Conservation (phyloP, 1,140 invertebrate genomes). For the Drosophila setifemur region DNA sequence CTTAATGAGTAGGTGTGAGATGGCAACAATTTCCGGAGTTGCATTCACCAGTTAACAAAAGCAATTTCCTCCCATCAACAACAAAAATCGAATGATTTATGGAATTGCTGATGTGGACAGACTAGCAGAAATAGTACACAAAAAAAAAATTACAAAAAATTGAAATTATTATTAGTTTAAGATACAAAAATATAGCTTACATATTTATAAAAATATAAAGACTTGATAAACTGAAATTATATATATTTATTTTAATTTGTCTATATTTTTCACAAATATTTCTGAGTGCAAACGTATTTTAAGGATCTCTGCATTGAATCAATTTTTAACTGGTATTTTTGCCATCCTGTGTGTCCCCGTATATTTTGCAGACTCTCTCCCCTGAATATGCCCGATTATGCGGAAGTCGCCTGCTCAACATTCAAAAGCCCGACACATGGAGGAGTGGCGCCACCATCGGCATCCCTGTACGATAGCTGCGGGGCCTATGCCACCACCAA, state of each 20-base stretch:
- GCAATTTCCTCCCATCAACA: slow-evolving; percentile 72
- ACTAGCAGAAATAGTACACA: slow-evolving; percentile 34
- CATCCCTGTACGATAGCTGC: slow-evolving; percentile 81
- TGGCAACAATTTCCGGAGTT: slow-evolving; percentile 63
- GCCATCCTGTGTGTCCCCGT: not conserved
- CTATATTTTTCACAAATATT: too few relatives aligned
- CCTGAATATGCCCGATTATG: slow-evolving; percentile 83
- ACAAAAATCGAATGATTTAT: slow-evolving; percentile 69
- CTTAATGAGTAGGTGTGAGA: slow-evolving; percentile 52
- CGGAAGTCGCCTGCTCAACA: slow-evolving; percentile 83
- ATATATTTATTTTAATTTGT: too few relatives aligned
- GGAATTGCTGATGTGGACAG: slow-evolving; percentile 43
- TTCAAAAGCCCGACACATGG: slow-evolving; percentile 78
- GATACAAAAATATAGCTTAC: too few relatives aligned
- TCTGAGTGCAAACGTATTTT: too few relatives aligned
- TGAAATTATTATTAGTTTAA: not conserved
- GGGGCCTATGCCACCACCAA: slow-evolving; percentile 82
- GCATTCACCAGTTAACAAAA: slow-evolving; percentile 62
- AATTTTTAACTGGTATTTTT: slow-evolving; percentile 55
- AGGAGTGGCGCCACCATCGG: slow-evolving; percentile 21
- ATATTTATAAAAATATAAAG: too few relatives aligned
- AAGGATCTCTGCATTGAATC: not conserved
- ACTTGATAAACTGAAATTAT: too few relatives aligned
- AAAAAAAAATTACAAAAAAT: not conserved
- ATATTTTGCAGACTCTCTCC: slow-evolving; percentile 76